Conservation (phyloP, 2,113 vertebrate genomes). For the Alethe diademata region DNA sequence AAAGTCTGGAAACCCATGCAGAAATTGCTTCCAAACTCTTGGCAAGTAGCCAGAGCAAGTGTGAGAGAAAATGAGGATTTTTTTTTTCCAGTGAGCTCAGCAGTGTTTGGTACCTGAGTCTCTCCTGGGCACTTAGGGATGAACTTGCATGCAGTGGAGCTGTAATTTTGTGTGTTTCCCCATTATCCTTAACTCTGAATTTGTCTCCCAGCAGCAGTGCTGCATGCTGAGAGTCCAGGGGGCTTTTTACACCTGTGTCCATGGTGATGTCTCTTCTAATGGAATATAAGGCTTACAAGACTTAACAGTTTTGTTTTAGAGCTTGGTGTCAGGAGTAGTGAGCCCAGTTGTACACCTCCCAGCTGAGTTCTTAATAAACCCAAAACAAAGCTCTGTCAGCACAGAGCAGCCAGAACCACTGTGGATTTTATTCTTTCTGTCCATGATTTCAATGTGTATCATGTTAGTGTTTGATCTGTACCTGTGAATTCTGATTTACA, state of each 20-base stretch:
- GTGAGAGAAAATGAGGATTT: neutral
- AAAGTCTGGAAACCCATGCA: neutral
- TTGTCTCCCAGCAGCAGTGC: neutral
- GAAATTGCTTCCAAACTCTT: neutral
- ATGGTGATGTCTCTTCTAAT: neutral
- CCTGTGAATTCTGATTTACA: too few relatives aligned
- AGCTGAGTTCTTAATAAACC: neutral
- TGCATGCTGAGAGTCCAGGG: neutral
- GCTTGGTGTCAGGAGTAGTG: neutral
- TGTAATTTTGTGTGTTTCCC: slow-evolving; percentile 44
- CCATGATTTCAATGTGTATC: neutral
- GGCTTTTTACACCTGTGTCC: neutral
- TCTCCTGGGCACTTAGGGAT: neutral
- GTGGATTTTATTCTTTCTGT: neutral
- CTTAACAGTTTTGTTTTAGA: neutral
- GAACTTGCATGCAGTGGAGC: neutral
- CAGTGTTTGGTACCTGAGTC: neutral
- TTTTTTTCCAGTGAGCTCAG: neutral
- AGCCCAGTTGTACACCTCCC: neutral
- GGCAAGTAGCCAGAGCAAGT: neutral
- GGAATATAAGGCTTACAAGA: neutral
- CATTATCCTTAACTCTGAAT: neutral
- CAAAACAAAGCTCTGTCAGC: neutral
- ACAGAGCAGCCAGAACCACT: neutral
- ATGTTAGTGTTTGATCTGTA: neutral